Evolutionary conservation across 2,888 invertebrate genomes (phyloP).

Genomic region (Mythimna lalbum): DNA sequence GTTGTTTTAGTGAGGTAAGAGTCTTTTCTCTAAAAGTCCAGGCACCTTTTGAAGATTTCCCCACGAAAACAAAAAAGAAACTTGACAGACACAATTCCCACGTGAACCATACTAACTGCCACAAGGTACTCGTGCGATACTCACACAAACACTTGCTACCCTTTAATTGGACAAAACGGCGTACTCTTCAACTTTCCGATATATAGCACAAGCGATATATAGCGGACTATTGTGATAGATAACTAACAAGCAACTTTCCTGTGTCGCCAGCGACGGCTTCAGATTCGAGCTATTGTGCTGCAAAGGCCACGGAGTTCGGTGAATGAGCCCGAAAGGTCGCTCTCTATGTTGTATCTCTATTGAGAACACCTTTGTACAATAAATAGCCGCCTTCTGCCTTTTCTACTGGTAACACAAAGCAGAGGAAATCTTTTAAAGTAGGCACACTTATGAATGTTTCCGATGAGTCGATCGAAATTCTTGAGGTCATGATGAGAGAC

Average conservation of each 20-base stretch:
- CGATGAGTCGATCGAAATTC: constrained; percentile 15
- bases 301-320: constrained; percentile 82
- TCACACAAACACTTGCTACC: constrained; percentile 1
- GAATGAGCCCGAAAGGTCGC: constrained; percentile 83
- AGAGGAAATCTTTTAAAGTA: constrained; percentile 57
- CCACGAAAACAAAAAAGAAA: neutral
- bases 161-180: constrained; percentile 36
- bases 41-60: no score
- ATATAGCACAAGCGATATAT: constrained; percentile 26
- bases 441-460: constrained; percentile 47
- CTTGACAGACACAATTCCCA: constrained; percentile 1
- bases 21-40: no score
- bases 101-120: constrained; percentile 1
- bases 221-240: constrained; percentile 61
- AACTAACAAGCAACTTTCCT: constrained; percentile 70
- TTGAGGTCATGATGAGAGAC: constrained; percentile 35
- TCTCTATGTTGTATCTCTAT: constrained; percentile 78
- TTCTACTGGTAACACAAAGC: constrained; percentile 65
- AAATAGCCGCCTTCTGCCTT: constrained; percentile 72
- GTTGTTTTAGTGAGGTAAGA: no score
- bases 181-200: constrained; percentile 23
- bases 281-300: constrained; percentile 78
- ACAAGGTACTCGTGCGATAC: neutral
- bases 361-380: constrained; percentile 76
- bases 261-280: constrained; percentile 68